phyloP scores from a whole-genome alignment of 2,797 vertebrate genomes.

The Syncerus caffer region DNA sequence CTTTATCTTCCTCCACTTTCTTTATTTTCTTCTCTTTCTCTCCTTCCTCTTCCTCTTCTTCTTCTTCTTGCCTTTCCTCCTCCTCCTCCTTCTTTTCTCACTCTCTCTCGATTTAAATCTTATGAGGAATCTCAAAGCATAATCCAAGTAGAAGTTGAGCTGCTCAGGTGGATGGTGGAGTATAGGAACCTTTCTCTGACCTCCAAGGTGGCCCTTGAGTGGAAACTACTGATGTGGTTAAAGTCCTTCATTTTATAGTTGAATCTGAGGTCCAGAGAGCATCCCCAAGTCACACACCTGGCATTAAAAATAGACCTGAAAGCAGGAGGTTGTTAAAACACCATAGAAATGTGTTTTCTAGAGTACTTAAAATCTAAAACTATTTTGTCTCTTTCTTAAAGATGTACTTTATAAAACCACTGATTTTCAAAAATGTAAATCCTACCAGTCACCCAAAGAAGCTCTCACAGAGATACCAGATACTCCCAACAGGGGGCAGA shows the following conservation, averaged over 20 bases:
- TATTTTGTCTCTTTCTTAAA: not conserved
- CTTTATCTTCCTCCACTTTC: not conserved
- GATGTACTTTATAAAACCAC: not conserved
- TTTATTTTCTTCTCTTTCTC: not conserved
- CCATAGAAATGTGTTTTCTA: not conserved
- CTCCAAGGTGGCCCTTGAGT: not conserved
- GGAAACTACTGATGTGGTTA: not conserved
- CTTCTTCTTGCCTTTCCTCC: accelerated
- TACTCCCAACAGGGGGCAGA: not conserved
- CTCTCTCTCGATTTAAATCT: not conserved
- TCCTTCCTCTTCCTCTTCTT: not conserved
- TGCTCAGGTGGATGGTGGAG: not conserved
- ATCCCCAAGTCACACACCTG: not conserved
- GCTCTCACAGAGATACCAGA: not conserved
- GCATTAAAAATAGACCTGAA: not conserved
- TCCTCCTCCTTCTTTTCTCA: not conserved
- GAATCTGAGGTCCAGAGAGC: not conserved
- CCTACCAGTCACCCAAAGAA: not conserved
- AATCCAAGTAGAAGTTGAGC: not conserved
- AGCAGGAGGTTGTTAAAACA: not conserved
- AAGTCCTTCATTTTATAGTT: not conserved
- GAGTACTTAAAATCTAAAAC: not conserved
- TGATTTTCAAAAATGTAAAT: not conserved
- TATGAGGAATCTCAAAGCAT: not conserved
- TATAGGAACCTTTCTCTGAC: not conserved